phyloP scores from a whole-genome alignment of 2,113 vertebrate species.

The Rattus rattus region DNA sequence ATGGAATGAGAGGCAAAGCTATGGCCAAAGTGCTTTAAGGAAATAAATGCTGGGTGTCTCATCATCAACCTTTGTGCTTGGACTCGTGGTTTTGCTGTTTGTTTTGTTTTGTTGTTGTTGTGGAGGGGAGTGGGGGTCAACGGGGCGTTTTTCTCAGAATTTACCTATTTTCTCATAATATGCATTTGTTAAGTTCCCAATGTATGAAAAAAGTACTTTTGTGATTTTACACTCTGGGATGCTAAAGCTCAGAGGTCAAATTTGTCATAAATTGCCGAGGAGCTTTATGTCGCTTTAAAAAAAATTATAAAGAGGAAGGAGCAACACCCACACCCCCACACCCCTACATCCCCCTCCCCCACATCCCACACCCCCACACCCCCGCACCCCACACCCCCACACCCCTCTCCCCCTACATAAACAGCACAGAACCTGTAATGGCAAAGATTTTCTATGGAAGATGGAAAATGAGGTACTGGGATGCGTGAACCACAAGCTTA shows the following conservation, averaged over 20 bases:
- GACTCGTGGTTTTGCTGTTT: not conserved
- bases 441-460: not conserved
- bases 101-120: not conserved
- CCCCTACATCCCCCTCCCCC: too few relatives aligned
- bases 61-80: not conserved
- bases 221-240: not conserved
- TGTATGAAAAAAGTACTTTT: not conserved
- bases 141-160: not conserved
- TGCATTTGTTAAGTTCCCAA: constrained; percentile 12
- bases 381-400: not conserved
- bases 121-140: not conserved
- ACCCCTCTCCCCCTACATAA: not conserved
- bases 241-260: not conserved
- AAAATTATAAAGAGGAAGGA: not conserved
- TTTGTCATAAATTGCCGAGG: not conserved
- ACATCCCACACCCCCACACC: too few relatives aligned
- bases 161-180: not conserved
- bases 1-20: not conserved
- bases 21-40: not conserved
- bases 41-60: not conserved
- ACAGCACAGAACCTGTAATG: not conserved
- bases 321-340: not conserved
- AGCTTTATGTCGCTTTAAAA: not conserved
- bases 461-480: not conserved
- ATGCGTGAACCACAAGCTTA: not conserved